Evolutionary conservation across 1,140 invertebrate species (phyloP).

Genomic region (Telenomus remus): DNA sequence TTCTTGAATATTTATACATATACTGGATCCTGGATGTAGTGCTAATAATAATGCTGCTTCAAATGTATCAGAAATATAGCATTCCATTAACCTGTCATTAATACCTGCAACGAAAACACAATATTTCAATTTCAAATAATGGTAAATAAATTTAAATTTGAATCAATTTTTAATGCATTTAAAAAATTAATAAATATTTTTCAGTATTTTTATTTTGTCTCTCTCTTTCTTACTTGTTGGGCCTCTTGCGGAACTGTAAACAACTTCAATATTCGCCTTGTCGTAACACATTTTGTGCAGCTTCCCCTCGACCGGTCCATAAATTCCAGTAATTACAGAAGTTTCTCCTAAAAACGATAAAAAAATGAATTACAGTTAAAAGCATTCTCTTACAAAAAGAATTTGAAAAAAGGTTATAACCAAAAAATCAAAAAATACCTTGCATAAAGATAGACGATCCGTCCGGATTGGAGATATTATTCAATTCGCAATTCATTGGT

Average conservation of each 20-base stretch:
- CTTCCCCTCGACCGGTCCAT: slow-evolving; percentile 90
- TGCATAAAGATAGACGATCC: slow-evolving; percentile 51
- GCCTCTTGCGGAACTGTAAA: slow-evolving; percentile 85
- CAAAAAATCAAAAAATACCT: slow-evolving; percentile 22
- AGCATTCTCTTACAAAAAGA: slow-evolving; percentile 2
- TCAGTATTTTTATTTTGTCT: slow-evolving; percentile 4
- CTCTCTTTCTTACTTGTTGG: slow-evolving; percentile 81
- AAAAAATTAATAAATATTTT: slow-evolving; percentile 6
- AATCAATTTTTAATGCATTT: neutral
- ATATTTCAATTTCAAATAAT: slow-evolving; percentile 16
- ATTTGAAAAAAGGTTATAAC: slow-evolving; percentile 17
- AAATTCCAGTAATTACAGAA: slow-evolving; percentile 83
- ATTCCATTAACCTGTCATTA: slow-evolving; percentile 84
- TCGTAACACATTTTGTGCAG: slow-evolving; percentile 85
- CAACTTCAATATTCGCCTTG: slow-evolving; percentile 85
- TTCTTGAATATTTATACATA: slow-evolving; percentile 89
- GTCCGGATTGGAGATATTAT: slow-evolving; percentile 49
- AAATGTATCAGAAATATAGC: slow-evolving; percentile 84
- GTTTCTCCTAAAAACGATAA: slow-evolving; percentile 82
- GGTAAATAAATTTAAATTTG: neutral
- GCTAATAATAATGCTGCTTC: slow-evolving; percentile 82
- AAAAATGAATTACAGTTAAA: neutral
- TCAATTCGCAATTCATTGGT: slow-evolving; percentile 42
- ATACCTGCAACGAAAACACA: slow-evolving; percentile 74
- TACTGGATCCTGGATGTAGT: slow-evolving; percentile 85